Base-by-base conservation (phyloP, 37 sponge, comb jelly and placozoan species). In the Dysidea cf. avara region DNA sequence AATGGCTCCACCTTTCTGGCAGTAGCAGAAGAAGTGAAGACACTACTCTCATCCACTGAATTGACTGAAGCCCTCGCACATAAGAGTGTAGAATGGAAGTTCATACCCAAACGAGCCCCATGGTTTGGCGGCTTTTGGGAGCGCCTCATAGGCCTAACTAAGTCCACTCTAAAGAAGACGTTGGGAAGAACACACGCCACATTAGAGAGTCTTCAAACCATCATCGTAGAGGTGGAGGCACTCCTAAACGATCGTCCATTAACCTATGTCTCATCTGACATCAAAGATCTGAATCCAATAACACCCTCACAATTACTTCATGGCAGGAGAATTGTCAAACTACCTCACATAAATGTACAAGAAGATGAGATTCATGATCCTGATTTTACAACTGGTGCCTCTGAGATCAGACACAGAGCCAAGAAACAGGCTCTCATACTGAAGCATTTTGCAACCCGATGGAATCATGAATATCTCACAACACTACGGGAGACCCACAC, bases 1-100 rank as follows among this genome's bases (percentile, higher is more conserved):
- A n/a, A 73, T 37, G 61, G 74, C 37, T 63, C 76, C 25, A 75
- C 61, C 56, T 75, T 75, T 35, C 36, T 62, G 34, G 76, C 64
- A n/a, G 76, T 65, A 26, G 54, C 51, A 20, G 13, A 60, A 35
- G 76, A 75, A 35, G 30, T 75, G 37, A 75, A 75, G 22, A n/a
- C n/a, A n/a, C n/a, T n/a, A n/a, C n/a, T n/a, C n/a, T n/a, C n/a
- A n/a, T n/a, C n/a, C 52, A n/a, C n/a, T n/a, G 21, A 75, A n/a
- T 37, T 75, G 20, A 17, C 29, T 50, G 38, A 49, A 2, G 48
- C 52, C 22, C 53, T 75, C 34, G n/a, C 21, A 6, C 38, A 72
- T 12, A 22, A 72, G 11, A 13, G 7, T 12, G 49, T 22, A 7
- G 54, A 48, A 46, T 75, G 76, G 76, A 75, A 61, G n/a, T n/a